A percentile compares a stretch with the other conserved stretches of the same genome.
Conservation (phyloP, 1,140 invertebrate genomes). For the Temnothorax longispinosus region DNA sequence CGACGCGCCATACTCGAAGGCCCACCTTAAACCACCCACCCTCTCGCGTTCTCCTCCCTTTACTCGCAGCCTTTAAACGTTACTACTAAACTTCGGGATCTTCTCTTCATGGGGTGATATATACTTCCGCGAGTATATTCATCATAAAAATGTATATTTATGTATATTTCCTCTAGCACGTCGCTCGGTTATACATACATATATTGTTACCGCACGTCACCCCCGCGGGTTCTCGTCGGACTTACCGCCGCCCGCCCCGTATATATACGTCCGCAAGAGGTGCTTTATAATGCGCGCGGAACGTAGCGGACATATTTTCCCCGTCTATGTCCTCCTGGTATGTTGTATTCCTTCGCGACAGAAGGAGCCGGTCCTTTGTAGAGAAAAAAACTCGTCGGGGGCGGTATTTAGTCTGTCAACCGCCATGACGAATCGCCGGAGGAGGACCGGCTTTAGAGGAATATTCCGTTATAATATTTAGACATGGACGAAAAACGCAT, state of each 20-base stretch:
- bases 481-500: neutral
- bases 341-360: slow-evolving; percentile 21
- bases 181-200: slow-evolving; percentile 60
- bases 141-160: slow-evolving; percentile 78
- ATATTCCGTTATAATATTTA: slow-evolving; percentile 26
- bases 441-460: slow-evolving; percentile 38
- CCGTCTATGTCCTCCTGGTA: slow-evolving; percentile 22
- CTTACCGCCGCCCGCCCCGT: slow-evolving; percentile 28
- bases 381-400: slow-evolving; percentile 71
- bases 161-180: slow-evolving; percentile 60
- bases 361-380: slow-evolving; percentile 49
- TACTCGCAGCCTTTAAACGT: slow-evolving; percentile 13
- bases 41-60: neutral
- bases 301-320: slow-evolving; percentile 65
- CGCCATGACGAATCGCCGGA: slow-evolving; percentile 71
- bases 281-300: slow-evolving; percentile 54
- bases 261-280: slow-evolving; percentile 41
- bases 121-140: slow-evolving; percentile 66
- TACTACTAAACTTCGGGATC: slow-evolving; percentile 52
- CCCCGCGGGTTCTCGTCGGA: slow-evolving; percentile 50
- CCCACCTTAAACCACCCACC: neutral
- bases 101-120: slow-evolving; percentile 32
- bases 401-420: slow-evolving; percentile 75
- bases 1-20: slow-evolving; percentile 33
- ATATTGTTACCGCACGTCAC: slow-evolving; percentile 69